These are phyloP conservation scores for Magallana gigas DNA, from an alignment of 1,140 invertebrate genomes.

Conservation along the genomic window DNA sequence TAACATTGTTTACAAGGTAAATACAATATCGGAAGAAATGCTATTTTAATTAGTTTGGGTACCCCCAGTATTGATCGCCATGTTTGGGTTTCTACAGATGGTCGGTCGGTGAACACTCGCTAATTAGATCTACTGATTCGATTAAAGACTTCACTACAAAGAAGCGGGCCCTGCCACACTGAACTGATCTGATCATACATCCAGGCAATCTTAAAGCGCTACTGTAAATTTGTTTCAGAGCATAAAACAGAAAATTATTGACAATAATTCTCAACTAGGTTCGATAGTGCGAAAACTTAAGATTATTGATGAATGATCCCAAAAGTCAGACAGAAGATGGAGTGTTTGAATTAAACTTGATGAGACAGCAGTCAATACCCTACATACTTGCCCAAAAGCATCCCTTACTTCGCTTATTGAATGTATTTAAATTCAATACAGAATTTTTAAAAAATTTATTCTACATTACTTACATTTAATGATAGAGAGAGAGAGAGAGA, in stretches of 20 bases:
- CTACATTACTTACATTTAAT: too few relatives aligned
- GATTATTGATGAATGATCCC: not conserved
- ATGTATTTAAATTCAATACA: too few relatives aligned
- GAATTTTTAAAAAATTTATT: too few relatives aligned
- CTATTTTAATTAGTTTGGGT: conserved; percentile 32
- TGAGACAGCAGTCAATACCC: too few relatives aligned
- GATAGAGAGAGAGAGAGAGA: too few relatives aligned
- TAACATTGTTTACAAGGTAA: conserved; percentile 27
- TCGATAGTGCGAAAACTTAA: conserved; percentile 9
- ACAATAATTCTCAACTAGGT: not conserved
- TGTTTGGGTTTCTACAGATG: conserved; percentile 26
- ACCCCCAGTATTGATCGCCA: conserved; percentile 11
- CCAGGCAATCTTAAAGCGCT: not conserved
- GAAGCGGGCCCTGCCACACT: not conserved
- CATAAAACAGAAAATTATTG: not conserved
- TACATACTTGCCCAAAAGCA: too few relatives aligned
- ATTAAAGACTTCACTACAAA: not conserved
- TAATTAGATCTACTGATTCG: conserved; percentile 32
- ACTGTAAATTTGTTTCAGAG: conserved; percentile 13
- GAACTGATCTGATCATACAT: not conserved
- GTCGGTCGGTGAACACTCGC: not conserved
- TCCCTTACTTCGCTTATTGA: too few relatives aligned
- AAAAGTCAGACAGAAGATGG: too few relatives aligned
- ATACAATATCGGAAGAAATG: conserved; percentile 32
- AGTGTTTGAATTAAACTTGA: too few relatives aligned